Evolutionary conservation across 2,797 vertebrate genomes (phyloP).

Genomic region (Kryptolebias ocellatus): DNA sequence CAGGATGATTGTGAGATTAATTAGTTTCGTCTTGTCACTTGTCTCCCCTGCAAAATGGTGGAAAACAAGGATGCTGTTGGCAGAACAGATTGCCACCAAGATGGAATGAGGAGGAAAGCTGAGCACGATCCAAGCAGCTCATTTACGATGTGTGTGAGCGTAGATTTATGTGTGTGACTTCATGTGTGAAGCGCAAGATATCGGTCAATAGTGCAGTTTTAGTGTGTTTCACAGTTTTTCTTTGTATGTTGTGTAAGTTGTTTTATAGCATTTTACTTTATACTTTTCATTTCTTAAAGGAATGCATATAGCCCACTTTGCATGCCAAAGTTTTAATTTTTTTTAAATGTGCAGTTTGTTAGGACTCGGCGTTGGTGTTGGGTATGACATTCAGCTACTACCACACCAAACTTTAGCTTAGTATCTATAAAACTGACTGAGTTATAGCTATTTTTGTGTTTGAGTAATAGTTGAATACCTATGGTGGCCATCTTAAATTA

Average conservation of each 20-base stretch:
- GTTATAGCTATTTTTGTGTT: too few relatives aligned
- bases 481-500: too few relatives aligned
- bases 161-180: not conserved
- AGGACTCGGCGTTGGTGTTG: too few relatives aligned
- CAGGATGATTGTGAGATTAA: conserved; percentile 82
- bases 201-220: not conserved
- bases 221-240: not conserved
- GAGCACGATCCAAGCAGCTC: conserved; percentile 45
- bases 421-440: too few relatives aligned
- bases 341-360: too few relatives aligned
- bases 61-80: conserved; percentile 57
- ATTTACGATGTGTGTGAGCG: conserved; percentile 1
- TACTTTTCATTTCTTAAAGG: not conserved
- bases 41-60: conserved; percentile 52
- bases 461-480: too few relatives aligned
- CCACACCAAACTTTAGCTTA: too few relatives aligned
- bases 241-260: not conserved
- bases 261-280: not conserved
- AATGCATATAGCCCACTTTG: too few relatives aligned
- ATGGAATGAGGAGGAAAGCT: conserved; percentile 23
- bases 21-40: conserved; percentile 75
- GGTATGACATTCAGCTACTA: too few relatives aligned
- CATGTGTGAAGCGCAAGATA: not conserved
- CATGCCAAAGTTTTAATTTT: too few relatives aligned
- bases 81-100: conserved; percentile 47